These are phyloP conservation scores for Trichogramma pretiosum DNA, from an alignment of 1,140 invertebrate species.

Conservation along the genomic window DNA sequence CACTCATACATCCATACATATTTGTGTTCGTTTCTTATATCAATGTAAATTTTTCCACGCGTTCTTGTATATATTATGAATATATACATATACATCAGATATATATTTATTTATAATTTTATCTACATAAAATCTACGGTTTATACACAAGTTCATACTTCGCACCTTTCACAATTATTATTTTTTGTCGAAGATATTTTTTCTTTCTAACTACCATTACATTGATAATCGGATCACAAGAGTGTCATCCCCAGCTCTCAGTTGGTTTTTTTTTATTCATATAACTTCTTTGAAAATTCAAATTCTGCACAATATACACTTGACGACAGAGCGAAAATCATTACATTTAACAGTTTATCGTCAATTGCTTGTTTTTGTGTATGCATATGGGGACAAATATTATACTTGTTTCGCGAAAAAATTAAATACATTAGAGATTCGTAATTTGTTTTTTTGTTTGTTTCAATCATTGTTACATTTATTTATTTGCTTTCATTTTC, in stretches of 20 bases:
- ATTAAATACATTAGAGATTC: no score
- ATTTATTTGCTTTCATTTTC: constrained; percentile 27
- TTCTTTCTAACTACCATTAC: constrained; percentile 11
- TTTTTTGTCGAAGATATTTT: constrained; percentile 4
- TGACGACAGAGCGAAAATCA: constrained; percentile 14
- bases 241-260: constrained; percentile 2
- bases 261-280: not conserved
- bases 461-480: constrained; percentile 24
- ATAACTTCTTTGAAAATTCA: no score
- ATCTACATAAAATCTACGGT: constrained; percentile 39
- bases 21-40: not conserved
- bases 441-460: no score
- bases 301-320: constrained; percentile 3
- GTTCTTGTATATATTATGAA: constrained; percentile 15
- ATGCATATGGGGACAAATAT: no score
- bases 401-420: no score
- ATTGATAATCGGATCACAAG: constrained; percentile 17
- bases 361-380: no score
- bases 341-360: no score
- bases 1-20: not conserved
- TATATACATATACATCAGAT: no score
- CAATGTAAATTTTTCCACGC: not conserved
- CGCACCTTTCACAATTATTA: not conserved
- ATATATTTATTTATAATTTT: constrained; percentile 24
- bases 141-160: constrained; percentile 30